phyloP scores from a whole-genome alignment of 1,140 invertebrate species.

The Mamestra configurata region DNA sequence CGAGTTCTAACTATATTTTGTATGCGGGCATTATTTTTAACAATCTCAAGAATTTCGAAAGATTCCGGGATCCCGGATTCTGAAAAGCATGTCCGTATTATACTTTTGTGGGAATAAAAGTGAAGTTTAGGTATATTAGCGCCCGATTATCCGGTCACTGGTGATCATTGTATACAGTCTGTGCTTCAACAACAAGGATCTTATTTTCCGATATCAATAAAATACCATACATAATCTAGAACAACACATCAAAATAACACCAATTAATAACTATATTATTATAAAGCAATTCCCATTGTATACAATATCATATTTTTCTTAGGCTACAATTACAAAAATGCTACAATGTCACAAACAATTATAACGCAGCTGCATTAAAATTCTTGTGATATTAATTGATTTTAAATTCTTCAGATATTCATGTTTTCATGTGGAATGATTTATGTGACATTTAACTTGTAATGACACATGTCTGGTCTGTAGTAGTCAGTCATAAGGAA shows the following conservation, averaged over 20 bases:
- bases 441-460: background rate
- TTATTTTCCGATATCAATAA: background rate
- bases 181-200: too few relatives aligned
- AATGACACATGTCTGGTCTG: background rate
- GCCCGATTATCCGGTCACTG: too few relatives aligned
- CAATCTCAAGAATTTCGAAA: too few relatives aligned
- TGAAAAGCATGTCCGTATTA: too few relatives aligned
- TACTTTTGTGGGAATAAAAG: too few relatives aligned
- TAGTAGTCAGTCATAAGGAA: conserved; percentile 19
- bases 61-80: too few relatives aligned
- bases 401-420: conserved; percentile 1
- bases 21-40: too few relatives aligned
- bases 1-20: too few relatives aligned
- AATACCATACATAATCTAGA: background rate
- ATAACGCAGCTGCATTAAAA: conserved; percentile 9
- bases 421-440: conserved; percentile 10
- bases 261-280: background rate
- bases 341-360: background rate
- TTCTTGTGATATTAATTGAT: background rate
- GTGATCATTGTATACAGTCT: too few relatives aligned
- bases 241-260: background rate
- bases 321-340: background rate
- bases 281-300: background rate
- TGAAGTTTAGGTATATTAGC: too few relatives aligned
- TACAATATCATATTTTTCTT: conserved; percentile 17